Percentiles rank a stretch among this genome's conserved stretches.
phyloP scores from a whole-genome alignment of 2,888 invertebrate species.

The Agrypnus murinus region DNA sequence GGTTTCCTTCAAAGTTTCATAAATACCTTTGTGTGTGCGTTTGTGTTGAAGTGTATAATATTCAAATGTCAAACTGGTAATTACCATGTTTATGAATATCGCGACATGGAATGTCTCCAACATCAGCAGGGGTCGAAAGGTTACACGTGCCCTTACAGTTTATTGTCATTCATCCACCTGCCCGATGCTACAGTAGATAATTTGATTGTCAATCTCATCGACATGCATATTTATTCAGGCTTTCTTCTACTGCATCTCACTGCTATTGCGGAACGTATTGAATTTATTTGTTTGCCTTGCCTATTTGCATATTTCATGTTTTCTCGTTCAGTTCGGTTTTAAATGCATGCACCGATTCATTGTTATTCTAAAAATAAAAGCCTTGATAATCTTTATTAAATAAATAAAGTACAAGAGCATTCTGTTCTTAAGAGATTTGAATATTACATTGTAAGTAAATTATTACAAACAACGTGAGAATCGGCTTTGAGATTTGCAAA shows the following conservation, averaged over 20 bases:
- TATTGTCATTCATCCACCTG: slow-evolving; percentile 34
- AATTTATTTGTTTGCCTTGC: slow-evolving; percentile 6
- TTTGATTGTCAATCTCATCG: slow-evolving; percentile 33
- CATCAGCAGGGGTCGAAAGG: slow-evolving; percentile 34
- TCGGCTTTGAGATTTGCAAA: too few species aligned
- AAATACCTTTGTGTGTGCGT: too few species aligned
- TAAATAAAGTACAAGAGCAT: too few species aligned
- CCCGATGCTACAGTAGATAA: slow-evolving; percentile 35
- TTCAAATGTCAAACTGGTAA: slow-evolving; percentile 35
- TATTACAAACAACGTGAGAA: too few species aligned
- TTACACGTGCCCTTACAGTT: slow-evolving; percentile 33
- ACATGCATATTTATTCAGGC: slow-evolving; percentile 25
- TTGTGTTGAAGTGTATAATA: slow-evolving; percentile 18
- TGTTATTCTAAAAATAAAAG: too few species aligned
- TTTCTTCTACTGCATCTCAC: slow-evolving; percentile 10
- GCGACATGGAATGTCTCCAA: slow-evolving; percentile 25
- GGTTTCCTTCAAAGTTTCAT: neutral
- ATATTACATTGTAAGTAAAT: too few species aligned
- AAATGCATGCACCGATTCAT: too few species aligned
- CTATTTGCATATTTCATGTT: neutral
- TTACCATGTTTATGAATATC: slow-evolving; percentile 37
- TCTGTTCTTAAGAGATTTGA: too few species aligned
- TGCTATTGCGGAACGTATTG: neutral
- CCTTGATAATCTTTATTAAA: too few species aligned
- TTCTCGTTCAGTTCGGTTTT: neutral